Base-by-base conservation (phyloP, 2,113 vertebrate species). In the Thryonomys swinderianus region DNA sequence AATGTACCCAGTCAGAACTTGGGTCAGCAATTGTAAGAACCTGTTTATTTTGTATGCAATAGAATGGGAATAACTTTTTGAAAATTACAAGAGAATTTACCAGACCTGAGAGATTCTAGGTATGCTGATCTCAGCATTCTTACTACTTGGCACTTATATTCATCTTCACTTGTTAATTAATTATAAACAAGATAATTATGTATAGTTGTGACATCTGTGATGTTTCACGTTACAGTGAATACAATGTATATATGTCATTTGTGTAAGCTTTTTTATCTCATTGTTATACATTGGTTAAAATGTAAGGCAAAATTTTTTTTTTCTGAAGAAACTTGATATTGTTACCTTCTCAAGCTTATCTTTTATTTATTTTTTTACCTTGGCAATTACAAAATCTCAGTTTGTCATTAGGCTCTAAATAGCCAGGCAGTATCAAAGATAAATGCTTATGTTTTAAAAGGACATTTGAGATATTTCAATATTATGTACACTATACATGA, bases 281-380 rank as follows among this genome's bases (percentile, higher is more conserved):
- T 93, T 11, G 34, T 34, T 85, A 88, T 79, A 48, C 32, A 45
- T 45, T 83, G 55, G 23, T 81, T 53, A 90, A 51, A 59, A 45
- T 80, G 1, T 93, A 88, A 88, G 59, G 23, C 62, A 34, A 90
- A 12, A 18, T 45, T 1, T 2, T 64, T 88, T 57, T 93, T 87
- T 82, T 1, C 7, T 20, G 2, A 85, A 25, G 13, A 23, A 73
- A 79, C 42, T 85, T 81, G 0, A 69, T 8, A n/a, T 27, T 88
- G 1, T 91, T 61, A 16, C 88, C 79, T 84, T 93, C 79, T n/a
- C 86, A 34, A 92, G n/a, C 42, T n/a, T n/a, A n/a, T n/a, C n/a
- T 90, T 90, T 85, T 48, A 82, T 30, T 93, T 73, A 55, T 48
- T 76, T 95, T n/a, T 93, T 82, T 61, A 57, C 12, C 85, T 89